Conservation (phyloP, 2,797 vertebrate genomes). For the Mionectes olivaceus region DNA sequence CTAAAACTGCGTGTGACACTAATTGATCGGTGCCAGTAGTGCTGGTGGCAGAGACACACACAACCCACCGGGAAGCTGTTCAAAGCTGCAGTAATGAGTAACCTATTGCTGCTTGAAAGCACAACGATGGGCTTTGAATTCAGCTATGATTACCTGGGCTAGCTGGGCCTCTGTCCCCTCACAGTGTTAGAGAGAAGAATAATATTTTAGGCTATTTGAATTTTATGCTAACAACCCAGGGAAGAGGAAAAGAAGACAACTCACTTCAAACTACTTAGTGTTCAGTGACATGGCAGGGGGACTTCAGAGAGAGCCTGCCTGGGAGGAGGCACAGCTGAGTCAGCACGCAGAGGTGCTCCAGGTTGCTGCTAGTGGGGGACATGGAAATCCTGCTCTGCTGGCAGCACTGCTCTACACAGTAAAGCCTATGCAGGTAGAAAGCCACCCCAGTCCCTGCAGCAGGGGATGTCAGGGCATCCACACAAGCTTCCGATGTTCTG, state of each 20-base stretch:
- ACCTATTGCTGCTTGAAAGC: constrained; percentile 52
- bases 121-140: constrained; percentile 5
- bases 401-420: rapidly evolving
- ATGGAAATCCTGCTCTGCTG: constrained; percentile 4
- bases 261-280: neutral
- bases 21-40: constrained; percentile 36
- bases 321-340: neutral
- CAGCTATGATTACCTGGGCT: constrained; percentile 1
- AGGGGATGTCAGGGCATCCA: neutral
- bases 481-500: neutral
- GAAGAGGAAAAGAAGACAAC: neutral
- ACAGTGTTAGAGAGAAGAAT: neutral
- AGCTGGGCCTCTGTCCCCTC: constrained; percentile 45
- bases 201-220: constrained; percentile 36
- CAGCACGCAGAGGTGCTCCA: constrained; percentile 19
- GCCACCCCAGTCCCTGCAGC: neutral
- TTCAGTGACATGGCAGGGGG: neutral
- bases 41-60: neutral
- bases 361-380: neutral
- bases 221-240: neutral
- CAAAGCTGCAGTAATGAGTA: constrained; percentile 54
- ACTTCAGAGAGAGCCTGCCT: neutral
- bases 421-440: neutral
- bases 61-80: constrained; percentile 62
- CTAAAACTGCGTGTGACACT: constrained; percentile 50